These are phyloP conservation scores for Semnornis frantzii DNA, from an alignment of 2,113 vertebrate species.

Conservation along the genomic window DNA sequence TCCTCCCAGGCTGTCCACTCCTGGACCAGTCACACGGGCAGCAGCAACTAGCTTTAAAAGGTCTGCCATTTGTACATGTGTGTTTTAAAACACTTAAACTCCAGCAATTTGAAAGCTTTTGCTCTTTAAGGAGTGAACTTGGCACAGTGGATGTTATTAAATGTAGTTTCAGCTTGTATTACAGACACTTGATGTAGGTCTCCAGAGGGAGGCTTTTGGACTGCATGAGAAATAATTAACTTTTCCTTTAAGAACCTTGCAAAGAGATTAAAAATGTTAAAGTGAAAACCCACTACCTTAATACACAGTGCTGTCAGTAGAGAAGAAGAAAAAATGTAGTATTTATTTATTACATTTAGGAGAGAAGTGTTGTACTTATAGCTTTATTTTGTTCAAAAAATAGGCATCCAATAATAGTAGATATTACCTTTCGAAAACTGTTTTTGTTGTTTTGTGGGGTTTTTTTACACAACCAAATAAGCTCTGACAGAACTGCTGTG, in stretches of 20 bases:
- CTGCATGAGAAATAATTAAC: slow-evolving; percentile 6
- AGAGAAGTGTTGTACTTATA: background rate
- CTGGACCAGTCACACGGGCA: background rate
- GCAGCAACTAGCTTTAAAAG: background rate
- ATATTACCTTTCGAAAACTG: background rate
- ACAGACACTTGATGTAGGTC: background rate
- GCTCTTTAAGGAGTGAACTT: slow-evolving; percentile 6
- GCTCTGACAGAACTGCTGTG: background rate
- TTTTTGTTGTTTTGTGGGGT: too few species aligned
- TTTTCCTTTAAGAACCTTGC: background rate
- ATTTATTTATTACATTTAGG: background rate
- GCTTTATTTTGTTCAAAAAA: background rate
- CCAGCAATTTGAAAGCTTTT: background rate
- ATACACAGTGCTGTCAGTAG: background rate
- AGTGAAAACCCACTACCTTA: background rate
- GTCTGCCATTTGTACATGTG: background rate
- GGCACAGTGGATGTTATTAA: background rate
- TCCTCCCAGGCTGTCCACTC: background rate
- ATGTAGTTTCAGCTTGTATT: background rate
- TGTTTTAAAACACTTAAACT: background rate
- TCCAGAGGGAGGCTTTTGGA: background rate
- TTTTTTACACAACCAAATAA: background rate
- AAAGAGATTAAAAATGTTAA: slow-evolving; percentile 23
- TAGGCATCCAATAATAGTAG: background rate
- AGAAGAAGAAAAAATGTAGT: too few species aligned